These are phyloP conservation scores for Gymnosoma rotundatum DNA, from an alignment of 2,888 invertebrate genomes.

Conservation along the genomic window DNA sequence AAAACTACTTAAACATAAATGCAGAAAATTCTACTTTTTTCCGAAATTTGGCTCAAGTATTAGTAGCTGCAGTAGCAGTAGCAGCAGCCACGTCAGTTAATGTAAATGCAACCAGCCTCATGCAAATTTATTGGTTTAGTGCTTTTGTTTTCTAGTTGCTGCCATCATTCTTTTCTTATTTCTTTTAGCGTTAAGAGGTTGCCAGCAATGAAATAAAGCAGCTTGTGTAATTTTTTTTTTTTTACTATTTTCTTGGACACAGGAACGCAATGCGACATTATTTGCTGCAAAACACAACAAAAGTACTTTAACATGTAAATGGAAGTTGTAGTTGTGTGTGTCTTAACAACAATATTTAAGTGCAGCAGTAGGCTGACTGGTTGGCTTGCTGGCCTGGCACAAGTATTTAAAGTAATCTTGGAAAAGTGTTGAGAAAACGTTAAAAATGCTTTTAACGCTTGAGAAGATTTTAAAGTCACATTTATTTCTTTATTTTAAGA, in stretches of 20 bases:
- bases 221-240: constrained; percentile 3
- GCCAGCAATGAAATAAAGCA: constrained; percentile 34
- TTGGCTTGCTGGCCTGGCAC: background rate
- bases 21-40: background rate
- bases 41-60: constrained; percentile 26
- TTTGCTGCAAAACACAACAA: constrained; percentile 37
- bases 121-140: constrained; percentile 40
- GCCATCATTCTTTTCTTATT: constrained; percentile 48
- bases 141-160: constrained; percentile 19
- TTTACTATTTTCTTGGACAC: constrained; percentile 29
- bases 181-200: constrained; percentile 21
- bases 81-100: background rate
- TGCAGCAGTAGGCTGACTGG: background rate
- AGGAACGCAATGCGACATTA: constrained; percentile 62
- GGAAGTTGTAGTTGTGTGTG: constrained; percentile 32
- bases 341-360: constrained; percentile 21
- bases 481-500: background rate
- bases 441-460: constrained; percentile 46
- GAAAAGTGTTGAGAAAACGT: constrained; percentile 38
- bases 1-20: constrained; percentile 19
- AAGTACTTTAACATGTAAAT: constrained; percentile 34
- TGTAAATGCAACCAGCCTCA: constrained; percentile 17
- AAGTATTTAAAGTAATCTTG: constrained; percentile 23
- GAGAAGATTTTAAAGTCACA: constrained; percentile 14
- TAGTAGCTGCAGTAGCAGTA: background rate